Percentiles rank a stretch among this genome's conserved stretches.
Conservation (phyloP, 2,888 invertebrate species). For the Drosophila eohydei region DNA sequence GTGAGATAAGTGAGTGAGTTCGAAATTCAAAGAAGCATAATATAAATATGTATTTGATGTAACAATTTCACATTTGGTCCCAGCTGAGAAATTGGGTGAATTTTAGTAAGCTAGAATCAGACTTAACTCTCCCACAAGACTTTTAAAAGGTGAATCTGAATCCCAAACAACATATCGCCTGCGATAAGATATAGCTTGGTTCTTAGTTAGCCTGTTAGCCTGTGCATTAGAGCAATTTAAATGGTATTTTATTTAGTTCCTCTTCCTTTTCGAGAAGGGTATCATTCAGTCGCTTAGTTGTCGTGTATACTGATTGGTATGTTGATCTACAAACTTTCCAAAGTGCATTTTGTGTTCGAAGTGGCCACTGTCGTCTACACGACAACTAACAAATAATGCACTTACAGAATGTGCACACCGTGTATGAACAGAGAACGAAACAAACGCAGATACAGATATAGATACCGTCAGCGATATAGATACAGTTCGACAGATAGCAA, state of each 20-base stretch:
- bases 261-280: neutral
- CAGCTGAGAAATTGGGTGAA: too few species aligned
- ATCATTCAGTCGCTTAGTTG: neutral
- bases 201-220: too few species aligned
- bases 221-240: too few species aligned
- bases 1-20: too few species aligned
- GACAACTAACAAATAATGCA: conserved; percentile 70
- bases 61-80: too few species aligned
- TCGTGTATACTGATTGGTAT: conserved; percentile 2
- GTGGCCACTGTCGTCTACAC: conserved; percentile 64
- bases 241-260: neutral
- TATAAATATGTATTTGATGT: too few species aligned
- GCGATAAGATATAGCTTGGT: too few species aligned
- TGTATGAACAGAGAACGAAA: conserved; percentile 43
- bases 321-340: conserved; percentile 63
- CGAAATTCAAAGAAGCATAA: too few species aligned
- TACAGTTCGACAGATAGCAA: conserved; percentile 42
- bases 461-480: conserved; percentile 42
- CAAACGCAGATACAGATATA: conserved; percentile 22
- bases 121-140: too few species aligned
- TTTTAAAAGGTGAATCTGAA: too few species aligned
- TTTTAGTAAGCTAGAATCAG: too few species aligned
- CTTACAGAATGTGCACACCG: conserved; percentile 56
- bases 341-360: conserved; percentile 70
- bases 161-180: too few species aligned